phyloP scores from a whole-genome alignment of 1,140 invertebrate genomes.

The Teleopsis dalmanni region DNA sequence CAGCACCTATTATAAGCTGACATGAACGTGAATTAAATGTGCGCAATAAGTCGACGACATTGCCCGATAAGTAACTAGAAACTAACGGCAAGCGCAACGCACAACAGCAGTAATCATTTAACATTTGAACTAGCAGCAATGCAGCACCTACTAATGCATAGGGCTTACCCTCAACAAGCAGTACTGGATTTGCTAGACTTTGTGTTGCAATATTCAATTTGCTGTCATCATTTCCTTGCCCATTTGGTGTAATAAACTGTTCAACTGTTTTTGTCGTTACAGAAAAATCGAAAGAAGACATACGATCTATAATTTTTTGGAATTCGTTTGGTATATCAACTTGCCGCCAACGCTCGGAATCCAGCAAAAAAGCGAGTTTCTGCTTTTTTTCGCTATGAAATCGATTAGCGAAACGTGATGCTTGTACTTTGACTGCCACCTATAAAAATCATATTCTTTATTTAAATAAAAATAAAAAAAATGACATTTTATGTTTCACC shows the following conservation, averaged over 20 bases:
- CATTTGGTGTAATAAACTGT: constrained; percentile 1
- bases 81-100: constrained; percentile 59
- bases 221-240: constrained; percentile 23
- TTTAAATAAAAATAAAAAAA: not conserved
- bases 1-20: constrained; percentile 90
- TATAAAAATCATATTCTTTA: not conserved
- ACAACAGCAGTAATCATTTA: constrained; percentile 84
- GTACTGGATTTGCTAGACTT: constrained; percentile 47
- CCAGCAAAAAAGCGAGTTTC: constrained; percentile 76
- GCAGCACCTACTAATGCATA: constrained; percentile 81
- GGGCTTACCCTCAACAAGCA: constrained; percentile 71
- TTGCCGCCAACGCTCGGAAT: constrained; percentile 88
- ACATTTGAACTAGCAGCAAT: constrained; percentile 75
- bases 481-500: constrained; percentile 19
- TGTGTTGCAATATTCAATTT: constrained; percentile 24
- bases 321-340: constrained; percentile 85
- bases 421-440: constrained; percentile 76
- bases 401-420: constrained; percentile 80
- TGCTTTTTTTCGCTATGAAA: constrained; percentile 85
- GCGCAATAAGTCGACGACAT: constrained; percentile 79
- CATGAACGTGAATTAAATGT: constrained; percentile 89
- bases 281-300: constrained; percentile 47
- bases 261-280: constrained; percentile 34
- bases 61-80: constrained; percentile 61
- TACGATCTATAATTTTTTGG: constrained; percentile 73